Percentiles rank a stretch among this genome's conserved stretches.
Conservation (phyloP, 2,888 invertebrate genomes). For the Shargacucullia verbasci region DNA sequence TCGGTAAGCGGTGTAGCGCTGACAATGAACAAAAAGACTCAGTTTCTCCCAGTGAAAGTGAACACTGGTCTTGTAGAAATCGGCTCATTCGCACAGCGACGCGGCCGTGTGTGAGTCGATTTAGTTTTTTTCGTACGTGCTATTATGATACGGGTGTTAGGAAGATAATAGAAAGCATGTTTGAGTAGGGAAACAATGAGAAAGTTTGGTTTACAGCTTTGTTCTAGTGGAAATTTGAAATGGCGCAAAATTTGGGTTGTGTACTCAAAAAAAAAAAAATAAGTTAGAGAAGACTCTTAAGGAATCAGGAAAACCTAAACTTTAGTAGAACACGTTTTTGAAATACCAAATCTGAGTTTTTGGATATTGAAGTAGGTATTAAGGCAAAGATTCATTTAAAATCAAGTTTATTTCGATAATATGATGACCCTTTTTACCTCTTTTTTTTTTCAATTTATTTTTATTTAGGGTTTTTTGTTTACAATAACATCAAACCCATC, state of each 20-base stretch:
- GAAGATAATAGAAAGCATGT: conserved; percentile 44
- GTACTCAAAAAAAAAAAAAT: neutral
- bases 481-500: no score
- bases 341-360: neutral
- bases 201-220: conserved; percentile 29
- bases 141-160: conserved; percentile 44
- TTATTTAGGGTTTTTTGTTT: no score
- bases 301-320: neutral
- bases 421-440: no score
- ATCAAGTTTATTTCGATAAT: no score
- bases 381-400: neutral
- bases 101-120: conserved; percentile 54
- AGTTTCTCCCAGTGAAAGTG: conserved; percentile 88
- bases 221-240: conserved; percentile 2
- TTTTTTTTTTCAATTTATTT: no score
- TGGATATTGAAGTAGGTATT: neutral
- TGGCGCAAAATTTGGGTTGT: neutral
- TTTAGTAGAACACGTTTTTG: neutral
- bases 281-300: no score
- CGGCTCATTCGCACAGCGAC: conserved; percentile 64
- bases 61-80: conserved; percentile 79
- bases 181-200: conserved; percentile 41
- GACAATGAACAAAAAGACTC: conserved; percentile 83
- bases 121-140: conserved; percentile 49
- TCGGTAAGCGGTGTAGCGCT: conserved; percentile 67